phyloP scores from a whole-genome alignment of 2,113 vertebrate species.

The Diadophis punctatus region DNA sequence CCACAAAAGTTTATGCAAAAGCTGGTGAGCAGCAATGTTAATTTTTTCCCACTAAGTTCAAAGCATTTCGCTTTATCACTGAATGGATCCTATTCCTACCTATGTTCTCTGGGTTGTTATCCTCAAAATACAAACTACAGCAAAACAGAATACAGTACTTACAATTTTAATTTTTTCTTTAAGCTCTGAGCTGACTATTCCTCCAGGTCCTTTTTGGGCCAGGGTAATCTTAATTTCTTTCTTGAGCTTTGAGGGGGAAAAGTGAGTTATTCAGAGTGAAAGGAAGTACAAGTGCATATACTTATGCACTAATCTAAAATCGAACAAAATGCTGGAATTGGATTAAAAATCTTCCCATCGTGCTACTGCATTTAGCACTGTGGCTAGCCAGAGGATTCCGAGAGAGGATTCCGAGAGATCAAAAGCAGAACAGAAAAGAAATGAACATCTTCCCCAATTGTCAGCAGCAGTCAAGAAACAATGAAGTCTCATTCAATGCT shows the following conservation, averaged over 20 bases:
- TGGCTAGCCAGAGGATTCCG: neutral
- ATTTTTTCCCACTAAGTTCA: neutral
- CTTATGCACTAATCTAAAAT: neutral
- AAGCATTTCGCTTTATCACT: neutral
- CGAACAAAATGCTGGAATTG: neutral
- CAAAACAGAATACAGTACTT: conserved; percentile 39
- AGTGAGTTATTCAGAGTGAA: neutral
- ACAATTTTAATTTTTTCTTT: conserved; percentile 80
- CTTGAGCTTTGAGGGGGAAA: conserved; percentile 69
- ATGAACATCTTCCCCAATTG: neutral
- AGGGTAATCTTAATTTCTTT: conserved; percentile 74
- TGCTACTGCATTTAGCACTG: neutral
- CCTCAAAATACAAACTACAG: neutral
- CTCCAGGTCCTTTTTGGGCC: conserved; percentile 75
- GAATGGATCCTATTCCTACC: neutral
- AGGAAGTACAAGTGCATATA: neutral
- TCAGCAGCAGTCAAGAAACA: neutral
- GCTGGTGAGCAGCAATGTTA: neutral
- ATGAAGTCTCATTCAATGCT: neutral
- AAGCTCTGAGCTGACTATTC: conserved; percentile 73
- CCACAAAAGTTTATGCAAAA: neutral
- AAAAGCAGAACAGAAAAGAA: neutral
- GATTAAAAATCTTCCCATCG: neutral
- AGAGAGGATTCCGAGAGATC: neutral
- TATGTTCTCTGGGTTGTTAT: neutral